Conservation (phyloP, 2,113 vertebrate species). For the Lamprologus lemairii region DNA sequence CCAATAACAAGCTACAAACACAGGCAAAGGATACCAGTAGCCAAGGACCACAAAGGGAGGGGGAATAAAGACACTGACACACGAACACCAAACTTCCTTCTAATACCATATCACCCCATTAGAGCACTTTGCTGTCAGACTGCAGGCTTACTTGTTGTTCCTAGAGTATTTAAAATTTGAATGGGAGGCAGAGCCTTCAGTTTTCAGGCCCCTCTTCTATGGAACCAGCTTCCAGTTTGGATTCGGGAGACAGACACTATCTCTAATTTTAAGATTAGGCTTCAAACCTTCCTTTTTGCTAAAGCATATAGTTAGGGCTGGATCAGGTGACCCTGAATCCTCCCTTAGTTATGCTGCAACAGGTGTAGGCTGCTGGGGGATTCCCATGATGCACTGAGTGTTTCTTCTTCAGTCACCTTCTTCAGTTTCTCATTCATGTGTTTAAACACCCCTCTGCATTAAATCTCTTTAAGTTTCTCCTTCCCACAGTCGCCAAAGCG, state of each 20-base stretch:
- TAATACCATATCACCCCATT: not conserved
- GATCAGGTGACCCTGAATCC: fast-evolving
- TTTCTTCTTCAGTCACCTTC: not conserved
- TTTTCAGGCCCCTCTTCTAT: not conserved
- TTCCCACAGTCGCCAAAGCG: not conserved
- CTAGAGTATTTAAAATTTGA: not conserved
- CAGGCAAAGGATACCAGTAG: not conserved
- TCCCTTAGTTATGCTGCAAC: not conserved
- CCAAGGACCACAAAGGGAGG: not conserved
- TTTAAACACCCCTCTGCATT: not conserved
- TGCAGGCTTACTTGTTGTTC: not conserved
- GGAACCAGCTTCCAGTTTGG: not conserved
- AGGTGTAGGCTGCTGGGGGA: not conserved
- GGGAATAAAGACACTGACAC: fast-evolving
- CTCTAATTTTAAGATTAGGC: not conserved
- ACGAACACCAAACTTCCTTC: not conserved
- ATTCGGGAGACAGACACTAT: not conserved
- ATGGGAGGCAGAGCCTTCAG: not conserved
- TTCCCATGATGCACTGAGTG: not conserved
- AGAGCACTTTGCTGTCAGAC: not conserved
- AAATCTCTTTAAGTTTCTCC: not conserved
- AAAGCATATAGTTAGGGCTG: not conserved
- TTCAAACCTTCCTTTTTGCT: not conserved
- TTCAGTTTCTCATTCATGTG: not conserved
- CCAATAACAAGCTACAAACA: not conserved